These are phyloP conservation scores for Sebastes nivosus DNA, from an alignment of 2,797 vertebrate genomes.

Conservation along the genomic window DNA sequence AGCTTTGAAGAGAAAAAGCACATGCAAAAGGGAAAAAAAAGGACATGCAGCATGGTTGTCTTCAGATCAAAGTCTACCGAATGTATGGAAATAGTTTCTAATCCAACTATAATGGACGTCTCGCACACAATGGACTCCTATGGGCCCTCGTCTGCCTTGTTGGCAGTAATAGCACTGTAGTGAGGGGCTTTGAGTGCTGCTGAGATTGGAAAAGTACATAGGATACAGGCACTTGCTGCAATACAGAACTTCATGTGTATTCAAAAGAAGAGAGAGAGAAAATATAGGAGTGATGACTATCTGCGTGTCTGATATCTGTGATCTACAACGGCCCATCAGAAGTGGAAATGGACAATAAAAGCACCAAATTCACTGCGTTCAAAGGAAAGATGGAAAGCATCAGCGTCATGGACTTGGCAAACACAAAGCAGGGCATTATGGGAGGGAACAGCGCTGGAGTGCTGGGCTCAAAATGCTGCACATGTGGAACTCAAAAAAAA, in stretches of 20 bases:
- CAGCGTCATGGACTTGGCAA: slow-evolving; percentile 10
- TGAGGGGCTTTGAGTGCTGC: slow-evolving; percentile 46
- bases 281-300: slow-evolving; percentile 10
- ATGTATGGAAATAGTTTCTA: slow-evolving; percentile 65
- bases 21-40: slow-evolving; percentile 25
- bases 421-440: slow-evolving; percentile 41
- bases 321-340: slow-evolving; percentile 42
- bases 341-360: slow-evolving; percentile 51
- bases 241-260: slow-evolving; percentile 49
- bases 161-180: slow-evolving; percentile 58
- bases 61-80: slow-evolving; percentile 62
- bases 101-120: slow-evolving; percentile 60
- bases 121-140: slow-evolving; percentile 55
- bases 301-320: slow-evolving; percentile 41
- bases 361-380: slow-evolving; percentile 23
- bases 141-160: slow-evolving; percentile 45
- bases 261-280: slow-evolving; percentile 15
- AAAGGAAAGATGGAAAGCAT: slow-evolving; percentile 48
- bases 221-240: slow-evolving; percentile 34
- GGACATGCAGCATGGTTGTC: neutral
- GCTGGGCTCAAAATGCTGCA: slow-evolving; percentile 7
- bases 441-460: neutral
- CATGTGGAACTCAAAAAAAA: slow-evolving; percentile 1
- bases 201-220: slow-evolving; percentile 42
- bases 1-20: neutral